phyloP scores from a whole-genome alignment of 2,113 vertebrate genomes.

The Origma solitaria region DNA sequence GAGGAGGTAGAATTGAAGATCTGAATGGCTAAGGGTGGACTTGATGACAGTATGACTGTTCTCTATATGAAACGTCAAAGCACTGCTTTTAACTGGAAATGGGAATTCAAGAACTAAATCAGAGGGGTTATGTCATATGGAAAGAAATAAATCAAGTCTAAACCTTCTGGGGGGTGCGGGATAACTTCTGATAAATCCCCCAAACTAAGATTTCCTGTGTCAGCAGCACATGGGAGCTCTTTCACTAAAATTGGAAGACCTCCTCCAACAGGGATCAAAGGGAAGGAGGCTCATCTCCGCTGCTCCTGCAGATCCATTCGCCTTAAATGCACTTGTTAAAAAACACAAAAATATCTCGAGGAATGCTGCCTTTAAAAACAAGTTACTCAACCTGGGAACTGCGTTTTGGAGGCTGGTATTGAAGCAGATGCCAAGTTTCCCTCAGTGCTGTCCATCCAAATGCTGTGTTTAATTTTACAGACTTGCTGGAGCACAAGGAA shows the following conservation, averaged over 20 bases:
- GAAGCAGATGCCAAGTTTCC: conserved; percentile 3
- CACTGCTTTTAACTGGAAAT: neutral
- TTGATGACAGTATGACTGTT: accelerated
- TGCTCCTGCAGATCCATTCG: neutral
- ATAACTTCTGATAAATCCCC: neutral
- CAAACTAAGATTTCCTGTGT: neutral
- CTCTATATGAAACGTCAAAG: neutral
- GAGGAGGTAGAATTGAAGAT: neutral
- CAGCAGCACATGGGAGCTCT: neutral
- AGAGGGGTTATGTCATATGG: accelerated
- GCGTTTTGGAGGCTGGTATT: conserved; percentile 8
- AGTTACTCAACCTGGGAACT: neutral
- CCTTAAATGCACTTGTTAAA: conserved; percentile 17
- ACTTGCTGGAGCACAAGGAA: neutral
- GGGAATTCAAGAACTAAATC: neutral
- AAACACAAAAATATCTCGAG: neutral
- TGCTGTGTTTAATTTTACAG: neutral
- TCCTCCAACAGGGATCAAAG: neutral
- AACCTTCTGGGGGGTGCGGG: neutral
- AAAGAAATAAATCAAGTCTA: neutral
- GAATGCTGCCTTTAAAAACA: conserved; percentile 31
- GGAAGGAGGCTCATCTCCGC: neutral
- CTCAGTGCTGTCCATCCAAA: neutral
- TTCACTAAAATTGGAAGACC: neutral
- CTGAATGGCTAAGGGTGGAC: neutral